Evolutionary conservation across 2,888 invertebrate species (phyloP).

Genomic region (Camptogramma bilineatum): DNA sequence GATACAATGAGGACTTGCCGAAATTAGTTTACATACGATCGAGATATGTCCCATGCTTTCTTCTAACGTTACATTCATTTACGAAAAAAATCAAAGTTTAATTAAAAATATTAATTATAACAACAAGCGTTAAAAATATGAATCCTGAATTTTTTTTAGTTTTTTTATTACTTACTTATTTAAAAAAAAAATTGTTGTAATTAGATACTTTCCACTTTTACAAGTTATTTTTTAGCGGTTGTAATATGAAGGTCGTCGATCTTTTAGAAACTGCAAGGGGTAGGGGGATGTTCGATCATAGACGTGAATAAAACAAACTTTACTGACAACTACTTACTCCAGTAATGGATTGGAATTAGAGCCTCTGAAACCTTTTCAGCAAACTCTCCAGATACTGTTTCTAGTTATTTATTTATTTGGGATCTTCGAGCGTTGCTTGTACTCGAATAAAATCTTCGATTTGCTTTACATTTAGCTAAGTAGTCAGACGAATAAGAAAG

Average conservation of each 20-base stretch:
- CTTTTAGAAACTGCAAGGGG: not conserved
- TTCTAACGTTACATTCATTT: too few species aligned
- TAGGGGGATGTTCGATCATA: not conserved
- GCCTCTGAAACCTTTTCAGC: constrained; percentile 28
- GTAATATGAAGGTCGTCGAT: not conserved
- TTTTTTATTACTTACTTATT: too few species aligned
- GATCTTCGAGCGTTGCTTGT: not conserved
- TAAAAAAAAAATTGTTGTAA: too few species aligned
- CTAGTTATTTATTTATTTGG: constrained; percentile 14
- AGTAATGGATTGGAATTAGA: constrained; percentile 40
- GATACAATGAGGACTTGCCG: too few species aligned
- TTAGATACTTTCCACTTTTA: too few species aligned
- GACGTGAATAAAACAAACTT: constrained; percentile 23
- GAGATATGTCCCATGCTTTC: too few species aligned
- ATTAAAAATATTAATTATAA: too few species aligned
- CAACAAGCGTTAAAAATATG: too few species aligned
- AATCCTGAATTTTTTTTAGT: too few species aligned
- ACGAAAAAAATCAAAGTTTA: too few species aligned
- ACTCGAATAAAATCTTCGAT: constrained; percentile 1
- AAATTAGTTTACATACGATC: too few species aligned
- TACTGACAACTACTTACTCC: constrained; percentile 26
- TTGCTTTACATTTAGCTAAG: constrained; percentile 6
- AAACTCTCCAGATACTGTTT: constrained; percentile 15
- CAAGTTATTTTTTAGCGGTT: not conserved
- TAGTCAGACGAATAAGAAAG: constrained; percentile 1